Conservation (phyloP, 2,113 vertebrate genomes). For the Oreochromis tanganicae region DNA sequence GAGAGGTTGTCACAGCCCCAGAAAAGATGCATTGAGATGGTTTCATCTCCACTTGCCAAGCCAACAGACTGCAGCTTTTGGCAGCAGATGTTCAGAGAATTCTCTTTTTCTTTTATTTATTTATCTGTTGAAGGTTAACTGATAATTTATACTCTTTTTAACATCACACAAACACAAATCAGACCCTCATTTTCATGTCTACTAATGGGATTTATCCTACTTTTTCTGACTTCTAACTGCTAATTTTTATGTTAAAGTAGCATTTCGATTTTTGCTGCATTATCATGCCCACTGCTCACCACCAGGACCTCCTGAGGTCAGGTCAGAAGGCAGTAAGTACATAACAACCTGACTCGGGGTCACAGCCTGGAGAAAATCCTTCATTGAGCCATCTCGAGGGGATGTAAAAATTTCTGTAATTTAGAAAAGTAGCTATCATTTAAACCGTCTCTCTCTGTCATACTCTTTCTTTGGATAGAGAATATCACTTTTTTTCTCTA, state of each 20-base stretch:
- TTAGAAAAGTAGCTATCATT: neutral
- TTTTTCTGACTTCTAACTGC: neutral
- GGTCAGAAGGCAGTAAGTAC: neutral
- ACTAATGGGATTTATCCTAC: neutral
- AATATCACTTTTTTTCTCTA: neutral
- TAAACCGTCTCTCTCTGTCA: neutral
- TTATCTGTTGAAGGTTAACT: neutral
- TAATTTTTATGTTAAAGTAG: neutral
- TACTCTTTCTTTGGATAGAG: neutral
- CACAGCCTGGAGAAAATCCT: neutral
- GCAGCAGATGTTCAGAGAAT: constrained; percentile 11
- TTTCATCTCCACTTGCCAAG: constrained; percentile 16
- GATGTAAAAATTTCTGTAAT: neutral
- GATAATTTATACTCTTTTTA: neutral
- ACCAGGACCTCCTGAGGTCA: neutral
- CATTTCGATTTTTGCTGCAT: neutral
- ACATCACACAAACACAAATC: neutral
- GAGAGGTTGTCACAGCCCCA: neutral
- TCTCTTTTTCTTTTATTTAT: constrained; percentile 5
- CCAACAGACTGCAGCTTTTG: constrained; percentile 8
- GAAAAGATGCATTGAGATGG: constrained; percentile 6
- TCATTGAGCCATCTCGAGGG: neutral
- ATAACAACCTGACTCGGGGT: neutral
- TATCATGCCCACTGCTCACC: neutral
- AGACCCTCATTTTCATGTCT: neutral